phyloP scores from a whole-genome alignment of 1,140 invertebrate species.

The Diachasmimorpha longicaudata region DNA sequence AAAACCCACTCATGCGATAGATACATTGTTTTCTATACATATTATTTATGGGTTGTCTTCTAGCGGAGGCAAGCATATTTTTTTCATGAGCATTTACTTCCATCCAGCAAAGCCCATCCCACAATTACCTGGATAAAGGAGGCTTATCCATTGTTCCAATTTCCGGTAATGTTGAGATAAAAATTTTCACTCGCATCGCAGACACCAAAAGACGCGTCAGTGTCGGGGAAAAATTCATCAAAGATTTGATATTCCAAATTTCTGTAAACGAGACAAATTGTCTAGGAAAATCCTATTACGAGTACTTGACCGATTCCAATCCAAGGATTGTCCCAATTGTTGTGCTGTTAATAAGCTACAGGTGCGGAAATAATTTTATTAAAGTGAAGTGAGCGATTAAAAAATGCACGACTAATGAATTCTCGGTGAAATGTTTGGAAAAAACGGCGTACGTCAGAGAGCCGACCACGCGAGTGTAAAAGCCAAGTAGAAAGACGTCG shows the following conservation, averaged over 20 bases:
- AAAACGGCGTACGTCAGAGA: background rate
- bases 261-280: too few relatives aligned
- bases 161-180: conserved; percentile 3
- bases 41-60: background rate
- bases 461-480: background rate
- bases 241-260: too few relatives aligned
- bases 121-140: background rate
- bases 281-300: too few relatives aligned
- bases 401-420: conserved; percentile 21
- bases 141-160: conserved; percentile 18
- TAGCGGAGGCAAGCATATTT: background rate
- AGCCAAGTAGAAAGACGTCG: conserved; percentile 31
- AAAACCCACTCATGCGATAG: conserved; percentile 2
- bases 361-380: too few relatives aligned
- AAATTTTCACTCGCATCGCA: background rate
- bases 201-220: background rate
- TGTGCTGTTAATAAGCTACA: too few relatives aligned
- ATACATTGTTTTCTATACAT: background rate
- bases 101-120: background rate
- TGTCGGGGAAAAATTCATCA: too few relatives aligned
- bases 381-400: background rate
- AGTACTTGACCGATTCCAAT: too few relatives aligned
- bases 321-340: too few relatives aligned
- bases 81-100: background rate
- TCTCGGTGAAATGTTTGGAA: background rate